Evolutionary conservation across 2,113 vertebrate species (phyloP).

Genomic region (Oreochromis niloticus): DNA sequence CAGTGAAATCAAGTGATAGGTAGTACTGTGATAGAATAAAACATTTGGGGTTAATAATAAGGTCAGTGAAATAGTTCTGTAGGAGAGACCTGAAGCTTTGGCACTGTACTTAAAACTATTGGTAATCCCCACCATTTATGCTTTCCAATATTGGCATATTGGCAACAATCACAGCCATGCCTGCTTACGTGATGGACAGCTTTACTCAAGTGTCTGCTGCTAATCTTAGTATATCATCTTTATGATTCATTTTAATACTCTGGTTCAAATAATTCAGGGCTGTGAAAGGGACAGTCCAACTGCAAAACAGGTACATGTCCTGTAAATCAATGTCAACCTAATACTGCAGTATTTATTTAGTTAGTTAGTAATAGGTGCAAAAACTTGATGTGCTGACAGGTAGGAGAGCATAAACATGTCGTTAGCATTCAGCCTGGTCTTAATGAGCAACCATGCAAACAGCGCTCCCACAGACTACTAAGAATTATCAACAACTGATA

Average conservation of each 20-base stretch:
- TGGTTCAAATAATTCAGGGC: not conserved
- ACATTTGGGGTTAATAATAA: not conserved
- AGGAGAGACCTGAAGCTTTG: not conserved
- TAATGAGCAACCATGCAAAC: not conserved
- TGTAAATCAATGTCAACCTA: not conserved
- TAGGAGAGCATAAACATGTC: not conserved
- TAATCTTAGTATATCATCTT: not conserved
- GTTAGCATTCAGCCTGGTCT: not conserved
- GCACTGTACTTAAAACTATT: not conserved
- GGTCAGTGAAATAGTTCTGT: not conserved
- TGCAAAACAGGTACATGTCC: not conserved
- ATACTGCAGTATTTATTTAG: not conserved
- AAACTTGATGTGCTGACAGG: not conserved
- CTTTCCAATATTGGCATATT: not conserved
- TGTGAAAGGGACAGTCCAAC: not conserved
- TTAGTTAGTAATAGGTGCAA: not conserved
- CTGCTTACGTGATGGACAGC: not conserved
- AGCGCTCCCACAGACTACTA: not conserved
- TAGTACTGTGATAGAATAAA: not conserved
- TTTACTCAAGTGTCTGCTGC: not conserved
- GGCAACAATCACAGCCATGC: not conserved
- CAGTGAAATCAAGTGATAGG: not conserved
- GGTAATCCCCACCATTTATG: not conserved
- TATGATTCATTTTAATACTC: not conserved
- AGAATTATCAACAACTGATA: not conserved